Base-by-base conservation (phyloP, 2,113 vertebrate species). In the Polypterus bichir region DNA sequence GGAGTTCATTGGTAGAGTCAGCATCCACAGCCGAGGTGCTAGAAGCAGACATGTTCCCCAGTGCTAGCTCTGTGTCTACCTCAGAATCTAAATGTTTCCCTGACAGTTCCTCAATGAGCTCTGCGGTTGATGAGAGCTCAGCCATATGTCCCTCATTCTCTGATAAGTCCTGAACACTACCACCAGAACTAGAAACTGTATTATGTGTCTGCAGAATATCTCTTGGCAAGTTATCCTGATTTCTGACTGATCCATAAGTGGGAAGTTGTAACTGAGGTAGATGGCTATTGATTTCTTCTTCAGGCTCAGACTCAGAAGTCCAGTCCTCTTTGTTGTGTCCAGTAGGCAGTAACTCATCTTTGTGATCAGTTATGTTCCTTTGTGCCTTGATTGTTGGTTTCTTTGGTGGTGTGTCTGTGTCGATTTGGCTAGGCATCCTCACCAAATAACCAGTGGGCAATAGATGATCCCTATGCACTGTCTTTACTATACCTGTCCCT, bases 401-500 rank as follows among this genome's bases (percentile, higher is more conserved):
- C 6, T 3, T 9, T n/a, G 54, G 6, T 10, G 11, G 4, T 56
- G 10, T 27, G 10, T 56, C 44, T 27, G 6, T 27, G 10, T 6
- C 11, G 10, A 10, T 11, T 6, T 27, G 3, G 11, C 6, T 10
- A 9, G 54, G 11, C 54, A 56, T 56, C 54, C 54, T 56, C 54
- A 56, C 54, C 10, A 56, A 10, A 10, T 27, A n/a, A 10, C 54
- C 54, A 56, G 6, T 56, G 11, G 54, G 54, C 44, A 56, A 27
- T 6, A 56, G 54, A 27, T 27, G 54, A n/a, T 56, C 59, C 6
- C 54, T 9, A 27, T 56, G 54, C 6, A 56, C 54, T 56, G 54
- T 56, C 11, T 56, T 56, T 10, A 56, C 54, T 9, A 56, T 56
- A n/a, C 54, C 54, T 27, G 6, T 56, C 44, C 54, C 54, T 56